These are phyloP conservation scores for Zaprionus tsacasi DNA, from an alignment of 1,140 invertebrate species.

Conservation along the genomic window DNA sequence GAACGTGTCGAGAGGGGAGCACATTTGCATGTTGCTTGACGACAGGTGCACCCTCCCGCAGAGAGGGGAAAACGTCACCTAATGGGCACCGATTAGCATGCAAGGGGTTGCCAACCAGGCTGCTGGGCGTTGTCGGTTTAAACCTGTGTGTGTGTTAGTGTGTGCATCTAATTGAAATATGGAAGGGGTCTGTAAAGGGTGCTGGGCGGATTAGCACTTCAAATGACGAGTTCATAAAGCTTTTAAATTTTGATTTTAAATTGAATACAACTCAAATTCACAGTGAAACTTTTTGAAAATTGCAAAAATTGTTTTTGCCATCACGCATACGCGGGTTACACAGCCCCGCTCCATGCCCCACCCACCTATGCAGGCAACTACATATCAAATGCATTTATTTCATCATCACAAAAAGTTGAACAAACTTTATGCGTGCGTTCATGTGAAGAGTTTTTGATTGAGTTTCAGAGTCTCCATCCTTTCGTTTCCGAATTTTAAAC, in stretches of 20 bases:
- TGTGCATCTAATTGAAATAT: slow-evolving; percentile 62
- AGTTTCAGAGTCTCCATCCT: slow-evolving; percentile 55
- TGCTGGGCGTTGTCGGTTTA: too few species aligned
- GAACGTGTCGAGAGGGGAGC: slow-evolving; percentile 40
- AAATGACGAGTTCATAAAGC: slow-evolving; percentile 37
- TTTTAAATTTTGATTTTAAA: slow-evolving; percentile 54
- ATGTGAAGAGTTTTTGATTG: slow-evolving; percentile 75
- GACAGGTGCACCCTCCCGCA: slow-evolving; percentile 50
- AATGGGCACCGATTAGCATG: slow-evolving; percentile 74
- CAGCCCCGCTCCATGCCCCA: neutral
- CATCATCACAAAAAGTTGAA: slow-evolving; percentile 65
- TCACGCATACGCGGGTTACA: slow-evolving; percentile 33
- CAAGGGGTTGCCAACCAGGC: slow-evolving; percentile 24
- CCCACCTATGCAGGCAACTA: slow-evolving; percentile 45
- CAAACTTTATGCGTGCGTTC: slow-evolving; percentile 30
- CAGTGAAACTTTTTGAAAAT: neutral
- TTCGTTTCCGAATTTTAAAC: slow-evolving; percentile 22
- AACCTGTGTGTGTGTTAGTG: slow-evolving; percentile 18
- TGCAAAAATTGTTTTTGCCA: slow-evolving; percentile 8
- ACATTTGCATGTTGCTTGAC: slow-evolving; percentile 53
- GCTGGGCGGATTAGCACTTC: neutral
- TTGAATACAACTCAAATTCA: slow-evolving; percentile 54
- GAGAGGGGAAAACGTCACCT: slow-evolving; percentile 50
- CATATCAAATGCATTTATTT: slow-evolving; percentile 58
- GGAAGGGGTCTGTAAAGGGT: slow-evolving; percentile 14